Evolutionary conservation across 2,797 vertebrate genomes (phyloP).

Genomic region (Mallotus villosus): DNA sequence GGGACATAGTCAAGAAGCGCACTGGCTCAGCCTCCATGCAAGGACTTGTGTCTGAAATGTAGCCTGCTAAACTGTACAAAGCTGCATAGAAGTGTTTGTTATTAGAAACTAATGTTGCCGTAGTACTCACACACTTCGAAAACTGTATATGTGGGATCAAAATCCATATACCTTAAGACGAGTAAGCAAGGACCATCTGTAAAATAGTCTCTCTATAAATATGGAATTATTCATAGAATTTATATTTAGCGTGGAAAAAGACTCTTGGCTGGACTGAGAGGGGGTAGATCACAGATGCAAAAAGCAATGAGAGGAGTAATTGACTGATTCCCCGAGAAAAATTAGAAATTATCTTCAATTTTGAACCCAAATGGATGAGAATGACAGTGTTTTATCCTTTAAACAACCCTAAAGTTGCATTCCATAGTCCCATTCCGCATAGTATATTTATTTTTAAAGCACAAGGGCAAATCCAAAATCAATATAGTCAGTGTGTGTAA

Average conservation of each 20-base stretch:
- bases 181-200: conserved; percentile 33
- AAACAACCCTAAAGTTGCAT: conserved; percentile 21
- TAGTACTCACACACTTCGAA: background rate
- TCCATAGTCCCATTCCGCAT: background rate
- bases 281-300: conserved; percentile 44
- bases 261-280: conserved; percentile 44
- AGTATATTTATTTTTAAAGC: conserved; percentile 13
- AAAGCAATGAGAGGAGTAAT: conserved; percentile 53
- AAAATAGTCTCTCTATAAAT: conserved; percentile 44
- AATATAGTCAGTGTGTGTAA: conserved; percentile 12
- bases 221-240: conserved; percentile 63
- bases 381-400: conserved; percentile 38
- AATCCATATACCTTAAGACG: conserved; percentile 34
- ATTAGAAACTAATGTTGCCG: no score
- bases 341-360: conserved; percentile 45
- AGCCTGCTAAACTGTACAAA: no score
- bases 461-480: conserved; percentile 16
- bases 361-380: conserved; percentile 31
- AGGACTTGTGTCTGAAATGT: no score
- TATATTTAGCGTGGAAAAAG: conserved; percentile 55
- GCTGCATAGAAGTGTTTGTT: no score
- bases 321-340: conserved; percentile 53
- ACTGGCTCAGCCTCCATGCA: no score
- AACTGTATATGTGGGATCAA: background rate
- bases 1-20: background rate